Evolutionary conservation across 2,888 invertebrate species (phyloP), one percentile per base, ranked within the genome.

Genomic region (Erebia aethiops): DNA sequence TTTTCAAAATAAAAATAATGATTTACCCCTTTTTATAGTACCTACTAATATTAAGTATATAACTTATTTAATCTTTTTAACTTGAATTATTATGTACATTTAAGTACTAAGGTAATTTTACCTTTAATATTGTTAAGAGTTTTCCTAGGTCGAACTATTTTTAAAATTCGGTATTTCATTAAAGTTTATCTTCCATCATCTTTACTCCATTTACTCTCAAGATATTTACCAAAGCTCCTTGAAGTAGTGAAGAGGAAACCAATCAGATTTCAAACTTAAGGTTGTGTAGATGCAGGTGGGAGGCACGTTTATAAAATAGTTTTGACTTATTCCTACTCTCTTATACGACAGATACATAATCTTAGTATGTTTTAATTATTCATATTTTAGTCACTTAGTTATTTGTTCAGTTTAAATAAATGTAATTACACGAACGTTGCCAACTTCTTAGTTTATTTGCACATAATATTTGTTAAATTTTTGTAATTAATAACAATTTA

Each of bases 381-480:
- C 88, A 90, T 90, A 92, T 91, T 91, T 90, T 89, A 89, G 81
- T 87, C 82, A 88, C 84, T 91, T 86, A 86, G 88, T 90, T 91
- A 90, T 84, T 87, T 84, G 87, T 92, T 92, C 88, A 89, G 87
- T 92, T 92, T 85, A 81, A 84, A 88, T 88, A 89, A 88, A 88
- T 89, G 80, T 90, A 89, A 89, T 88, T 84, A 92, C 87, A 87
- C 84, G 77, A 91, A 91, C 87, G 92, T 93, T 92, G 91, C 90
- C 85, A 91, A 90, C 82, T 91, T 89, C 87, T 88, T 88, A 92
- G 92, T 93, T 93, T 92, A 93, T 92, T 92, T 92, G 91, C 92
- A 90, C 82, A 89, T 89, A 35, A 5, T 35, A 88, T 91, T 90
- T 91, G 90, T 93, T 93, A 89, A 88, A 89, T 88, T 91, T 62